A percentile compares a stretch with the other conserved stretches of the same genome.
These are phyloP conservation scores for Batillaria attramentaria DNA, from an alignment of 1,140 invertebrate species.

Conservation along the genomic window DNA sequence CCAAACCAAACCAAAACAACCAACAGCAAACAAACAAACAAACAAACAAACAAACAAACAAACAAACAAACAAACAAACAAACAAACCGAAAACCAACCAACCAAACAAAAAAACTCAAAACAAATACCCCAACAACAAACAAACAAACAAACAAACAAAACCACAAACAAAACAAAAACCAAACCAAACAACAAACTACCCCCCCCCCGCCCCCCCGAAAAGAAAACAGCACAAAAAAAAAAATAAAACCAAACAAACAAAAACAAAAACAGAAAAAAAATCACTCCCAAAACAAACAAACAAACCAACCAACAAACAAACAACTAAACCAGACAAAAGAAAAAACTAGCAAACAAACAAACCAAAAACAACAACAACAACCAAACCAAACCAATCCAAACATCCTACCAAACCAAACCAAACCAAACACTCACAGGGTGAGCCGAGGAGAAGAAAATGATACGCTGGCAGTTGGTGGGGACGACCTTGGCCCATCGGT, in stretches of 20 bases:
- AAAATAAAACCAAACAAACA: slow-evolving; percentile 5
- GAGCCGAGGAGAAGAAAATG: slow-evolving; percentile 54
- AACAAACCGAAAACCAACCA: too few species aligned
- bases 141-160: too few species aligned
- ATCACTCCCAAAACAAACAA: background rate
- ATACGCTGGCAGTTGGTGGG: slow-evolving; percentile 40
- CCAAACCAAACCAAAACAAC: too few species aligned
- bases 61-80: too few species aligned
- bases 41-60: too few species aligned
- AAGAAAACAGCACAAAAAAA: too few species aligned
- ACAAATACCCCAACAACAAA: too few species aligned
- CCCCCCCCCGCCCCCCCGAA: too few species aligned
- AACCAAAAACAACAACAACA: background rate
- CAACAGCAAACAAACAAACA: too few species aligned
- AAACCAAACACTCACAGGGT: slow-evolving; percentile 45
- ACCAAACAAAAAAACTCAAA: too few species aligned
- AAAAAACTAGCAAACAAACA: background rate
- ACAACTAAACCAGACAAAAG: background rate
- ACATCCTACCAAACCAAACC: background rate
- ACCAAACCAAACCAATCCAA: background rate
- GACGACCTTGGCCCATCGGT: slow-evolving; percentile 55
- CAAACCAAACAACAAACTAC: too few species aligned
- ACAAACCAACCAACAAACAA: background rate
- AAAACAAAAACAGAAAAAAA: slow-evolving; percentile 4
- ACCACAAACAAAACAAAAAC: too few species aligned